These are phyloP conservation scores for Coecobrya sp. DNA, from an alignment of 2,888 invertebrate genomes.

Conservation along the genomic window DNA sequence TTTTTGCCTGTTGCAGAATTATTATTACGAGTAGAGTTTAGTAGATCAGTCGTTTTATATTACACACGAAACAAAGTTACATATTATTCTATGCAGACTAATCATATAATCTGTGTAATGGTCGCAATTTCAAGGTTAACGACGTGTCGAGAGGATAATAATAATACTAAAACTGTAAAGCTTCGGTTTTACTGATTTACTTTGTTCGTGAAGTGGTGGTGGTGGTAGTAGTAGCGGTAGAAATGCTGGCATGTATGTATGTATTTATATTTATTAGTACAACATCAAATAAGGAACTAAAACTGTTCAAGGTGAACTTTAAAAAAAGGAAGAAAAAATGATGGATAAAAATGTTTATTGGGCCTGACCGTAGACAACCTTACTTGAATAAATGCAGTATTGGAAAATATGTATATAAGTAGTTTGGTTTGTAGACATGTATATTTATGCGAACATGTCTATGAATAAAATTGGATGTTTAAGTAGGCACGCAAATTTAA, in stretches of 20 bases:
- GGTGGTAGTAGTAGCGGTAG: neutral
- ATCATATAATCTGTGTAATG: slow-evolving; percentile 1
- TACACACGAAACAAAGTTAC: neutral
- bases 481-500: neutral
- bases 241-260: neutral
- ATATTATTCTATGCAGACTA: neutral
- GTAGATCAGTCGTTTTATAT: neutral
- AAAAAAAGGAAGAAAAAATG: slow-evolving; percentile 52
- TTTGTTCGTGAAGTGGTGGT: slow-evolving; percentile 22
- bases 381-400: neutral
- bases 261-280: neutral
- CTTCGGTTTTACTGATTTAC: slow-evolving; percentile 48
- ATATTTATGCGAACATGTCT: neutral
- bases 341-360: slow-evolving; percentile 4
- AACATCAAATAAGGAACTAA: slow-evolving; percentile 60
- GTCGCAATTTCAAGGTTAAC: slow-evolving; percentile 61
- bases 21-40: neutral
- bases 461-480: neutral
- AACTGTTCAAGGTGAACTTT: slow-evolving; percentile 65
- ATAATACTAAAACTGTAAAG: slow-evolving; percentile 58
- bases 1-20: neutral
- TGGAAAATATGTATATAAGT: neutral
- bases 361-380: slow-evolving; percentile 58
- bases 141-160: slow-evolving; percentile 62
- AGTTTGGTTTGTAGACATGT: neutral